Evolutionary conservation across 2,113 vertebrate species (phyloP), one percentile per base, ranked within the genome.

Genomic region (Oxygymnocypris stewartii): DNA sequence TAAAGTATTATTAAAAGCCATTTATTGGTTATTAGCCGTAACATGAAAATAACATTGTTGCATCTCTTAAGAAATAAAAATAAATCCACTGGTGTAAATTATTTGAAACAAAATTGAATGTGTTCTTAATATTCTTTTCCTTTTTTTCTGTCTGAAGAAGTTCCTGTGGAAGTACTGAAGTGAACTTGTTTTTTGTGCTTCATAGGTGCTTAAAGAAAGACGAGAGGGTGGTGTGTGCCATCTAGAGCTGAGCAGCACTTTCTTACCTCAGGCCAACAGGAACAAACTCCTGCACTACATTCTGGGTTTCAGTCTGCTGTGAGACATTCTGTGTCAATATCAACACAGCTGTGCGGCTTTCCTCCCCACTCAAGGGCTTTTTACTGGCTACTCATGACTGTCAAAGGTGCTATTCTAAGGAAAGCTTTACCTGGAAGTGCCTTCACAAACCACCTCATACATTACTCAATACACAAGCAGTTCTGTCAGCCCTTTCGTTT

Each of bases 231-330:
- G 88, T 78, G 92, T 95, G 84, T 94, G 91, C 14, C 71, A 95
- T 88, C 89, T 99, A 94, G 96, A 99, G 88, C 94, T 99, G 16
- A 96, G 96, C 94, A 94, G 91, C 93, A 97, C 96, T 35, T 99
- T 99, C 91, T 96, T 97, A 97, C 97, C 98, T 99, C 98, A 98
- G 85, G 94, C 94, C 91, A 97, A 96, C 94, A 94, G 97, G 88
- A 97, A 98, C 84, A 98, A 96, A 89, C 97, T 99, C 44, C 95
- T 99, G 80, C 96, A 98, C 87, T 99, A 97, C 73, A 96, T 99
- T 90, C 94, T 98, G 90, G 95, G 96, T 77, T 99, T 97, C 87
- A 95, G 95, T 91, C 94, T 97, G 71, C 94, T 98, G 93, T 99
- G 96, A 94, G 18, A 79, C 85, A 63, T n/a, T 31, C n/a, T n/a